Conservation (phyloP, 2,888 invertebrate species). For the Xylocampa areola region DNA sequence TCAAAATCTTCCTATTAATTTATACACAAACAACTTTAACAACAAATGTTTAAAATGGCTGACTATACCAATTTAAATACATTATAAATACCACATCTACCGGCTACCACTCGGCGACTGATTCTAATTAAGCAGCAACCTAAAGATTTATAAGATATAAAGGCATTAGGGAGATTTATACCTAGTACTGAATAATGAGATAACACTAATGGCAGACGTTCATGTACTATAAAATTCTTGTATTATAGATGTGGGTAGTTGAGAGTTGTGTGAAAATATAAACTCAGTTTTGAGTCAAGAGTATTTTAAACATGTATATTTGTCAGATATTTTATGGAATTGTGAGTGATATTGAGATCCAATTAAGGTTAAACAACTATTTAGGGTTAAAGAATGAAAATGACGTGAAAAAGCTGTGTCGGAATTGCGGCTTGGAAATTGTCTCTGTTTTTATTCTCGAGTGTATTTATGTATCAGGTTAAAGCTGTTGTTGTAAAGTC, state of each 20-base stretch:
- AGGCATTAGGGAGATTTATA: conserved; percentile 88
- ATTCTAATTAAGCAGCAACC: conserved; percentile 86
- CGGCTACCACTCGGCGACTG: conserved; percentile 55
- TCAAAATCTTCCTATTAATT: conserved; percentile 31
- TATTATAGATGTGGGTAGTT: conserved; percentile 8
- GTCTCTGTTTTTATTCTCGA: no score
- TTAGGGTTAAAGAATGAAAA: no score
- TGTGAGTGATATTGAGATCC: no score
- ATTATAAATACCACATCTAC: conserved; percentile 57
- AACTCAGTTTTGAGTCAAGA: background rate
- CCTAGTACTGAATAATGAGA: conserved; percentile 84
- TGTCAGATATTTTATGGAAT: no score
- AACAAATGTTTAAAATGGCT: conserved; percentile 25
- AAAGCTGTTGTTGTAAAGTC: no score
- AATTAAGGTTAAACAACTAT: no score
- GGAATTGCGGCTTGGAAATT: no score
- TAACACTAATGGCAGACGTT: conserved; percentile 77
- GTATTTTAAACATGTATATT: no score
- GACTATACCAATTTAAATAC: conserved; percentile 38
- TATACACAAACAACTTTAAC: conserved; percentile 7
- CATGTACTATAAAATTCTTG: conserved; percentile 37
- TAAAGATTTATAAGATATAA: conserved; percentile 87
- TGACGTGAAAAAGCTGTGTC: no score
- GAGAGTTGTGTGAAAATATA: conserved; percentile 11
- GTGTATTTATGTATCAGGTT: no score